Conservation (phyloP, 2,888 invertebrate genomes). For the Aphrophora alni region DNA sequence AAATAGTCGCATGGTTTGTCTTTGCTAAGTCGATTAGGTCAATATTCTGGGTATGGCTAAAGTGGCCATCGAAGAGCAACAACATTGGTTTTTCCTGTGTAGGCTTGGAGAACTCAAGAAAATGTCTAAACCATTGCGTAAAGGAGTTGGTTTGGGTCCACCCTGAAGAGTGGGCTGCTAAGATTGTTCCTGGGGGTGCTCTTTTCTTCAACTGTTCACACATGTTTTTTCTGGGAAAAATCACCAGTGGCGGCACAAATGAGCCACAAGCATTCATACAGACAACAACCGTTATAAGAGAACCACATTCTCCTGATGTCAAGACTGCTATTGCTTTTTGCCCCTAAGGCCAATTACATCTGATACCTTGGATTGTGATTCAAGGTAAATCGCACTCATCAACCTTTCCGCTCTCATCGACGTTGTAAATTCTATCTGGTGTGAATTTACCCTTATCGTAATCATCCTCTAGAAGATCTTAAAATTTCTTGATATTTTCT, state of each 20-base stretch:
- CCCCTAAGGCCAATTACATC: slow-evolving; percentile 53
- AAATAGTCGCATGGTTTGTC: background rate
- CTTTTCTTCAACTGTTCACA: slow-evolving; percentile 52
- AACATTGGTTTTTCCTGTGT: slow-evolving; percentile 42
- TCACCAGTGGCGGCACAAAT: slow-evolving; percentile 54
- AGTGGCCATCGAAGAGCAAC: slow-evolving; percentile 43
- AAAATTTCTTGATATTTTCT: slow-evolving; percentile 36
- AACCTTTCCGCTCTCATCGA: slow-evolving; percentile 56
- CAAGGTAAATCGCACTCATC: slow-evolving; percentile 53
- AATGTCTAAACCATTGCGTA: slow-evolving; percentile 30
- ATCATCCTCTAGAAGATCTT: slow-evolving; percentile 26
- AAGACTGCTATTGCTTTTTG: slow-evolving; percentile 53
- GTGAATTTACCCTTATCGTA: slow-evolving; percentile 48
- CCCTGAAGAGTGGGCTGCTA: slow-evolving; percentile 30
- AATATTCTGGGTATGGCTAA: slow-evolving; percentile 40
- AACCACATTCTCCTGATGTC: slow-evolving; percentile 54
- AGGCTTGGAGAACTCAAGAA: slow-evolving; percentile 49
- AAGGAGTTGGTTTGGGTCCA: slow-evolving; percentile 27
- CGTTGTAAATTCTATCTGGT: slow-evolving; percentile 53
- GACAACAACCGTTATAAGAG: slow-evolving; percentile 51
- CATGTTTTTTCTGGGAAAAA: slow-evolving; percentile 54
- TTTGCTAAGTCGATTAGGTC: slow-evolving; percentile 38
- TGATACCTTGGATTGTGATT: slow-evolving; percentile 51
- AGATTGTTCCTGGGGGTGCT: slow-evolving; percentile 52
- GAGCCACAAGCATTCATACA: slow-evolving; percentile 53